Percentiles rank a stretch among this genome's conserved stretches.
phyloP scores from a whole-genome alignment of 92 coral and sea anemone species.

The Palythoa heliodiscus region DNA sequence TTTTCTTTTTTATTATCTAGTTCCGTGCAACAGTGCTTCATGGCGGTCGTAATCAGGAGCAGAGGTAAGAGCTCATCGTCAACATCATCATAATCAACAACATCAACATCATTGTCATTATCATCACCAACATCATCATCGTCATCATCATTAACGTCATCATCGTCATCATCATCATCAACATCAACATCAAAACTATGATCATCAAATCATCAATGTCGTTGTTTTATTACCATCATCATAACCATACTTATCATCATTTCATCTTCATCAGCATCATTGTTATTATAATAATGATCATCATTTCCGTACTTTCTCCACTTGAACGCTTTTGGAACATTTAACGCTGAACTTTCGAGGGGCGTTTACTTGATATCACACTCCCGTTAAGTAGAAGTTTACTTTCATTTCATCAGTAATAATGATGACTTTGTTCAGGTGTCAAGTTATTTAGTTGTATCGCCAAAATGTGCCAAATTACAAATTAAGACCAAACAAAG shows the following conservation, averaged over 20 bases:
- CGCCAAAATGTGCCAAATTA: too few relatives aligned
- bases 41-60: constrained; percentile 98
- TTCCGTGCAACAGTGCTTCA: constrained; percentile 95
- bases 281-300: too few relatives aligned
- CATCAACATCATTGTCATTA: neutral
- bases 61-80: constrained; percentile 62
- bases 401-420: too few relatives aligned
- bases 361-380: too few relatives aligned
- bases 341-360: too few relatives aligned
- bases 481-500: too few relatives aligned
- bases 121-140: neutral
- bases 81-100: neutral
- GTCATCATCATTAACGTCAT: neutral
- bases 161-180: neutral
- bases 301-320: too few relatives aligned
- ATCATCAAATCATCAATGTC: neutral
- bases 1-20: constrained; percentile 39
- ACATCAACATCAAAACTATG: neutral
- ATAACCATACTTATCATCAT: neutral
- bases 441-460: too few relatives aligned
- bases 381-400: too few relatives aligned
- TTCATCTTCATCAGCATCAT: neutral
- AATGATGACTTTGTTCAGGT: too few relatives aligned
- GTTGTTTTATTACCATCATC: neutral
- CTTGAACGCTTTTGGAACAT: too few relatives aligned